Conservation (phyloP, 2,797 vertebrate species). For the Sebastes vulpes region DNA sequence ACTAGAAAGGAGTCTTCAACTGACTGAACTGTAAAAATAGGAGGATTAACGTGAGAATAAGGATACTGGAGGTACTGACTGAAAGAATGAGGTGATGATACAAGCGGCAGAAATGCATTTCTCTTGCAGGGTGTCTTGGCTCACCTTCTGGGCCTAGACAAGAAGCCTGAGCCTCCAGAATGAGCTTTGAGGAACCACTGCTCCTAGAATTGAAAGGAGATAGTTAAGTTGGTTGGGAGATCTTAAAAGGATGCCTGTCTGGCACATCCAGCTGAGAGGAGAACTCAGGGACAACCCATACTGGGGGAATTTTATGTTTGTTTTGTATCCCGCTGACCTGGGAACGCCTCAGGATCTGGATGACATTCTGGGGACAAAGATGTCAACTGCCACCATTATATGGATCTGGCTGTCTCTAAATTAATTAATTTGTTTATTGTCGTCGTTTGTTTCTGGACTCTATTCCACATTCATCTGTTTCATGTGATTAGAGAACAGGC, state of each 20-base stretch:
- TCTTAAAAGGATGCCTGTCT: not conserved
- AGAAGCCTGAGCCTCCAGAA: not conserved
- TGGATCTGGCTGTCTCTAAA: not conserved
- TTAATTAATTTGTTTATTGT: not conserved
- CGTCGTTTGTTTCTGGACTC: not conserved
- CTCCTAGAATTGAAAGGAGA: not conserved
- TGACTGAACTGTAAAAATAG: not conserved
- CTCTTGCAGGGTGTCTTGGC: not conserved
- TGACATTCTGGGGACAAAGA: not conserved
- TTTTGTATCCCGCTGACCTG: not conserved
- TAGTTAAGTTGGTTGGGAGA: not conserved
- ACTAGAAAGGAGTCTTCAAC: not conserved
- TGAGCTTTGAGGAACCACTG: not conserved
- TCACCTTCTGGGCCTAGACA: not conserved
- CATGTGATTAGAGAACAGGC: slow-evolving; percentile 2
- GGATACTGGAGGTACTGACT: not conserved
- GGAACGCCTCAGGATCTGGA: not conserved
- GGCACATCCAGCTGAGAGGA: not conserved
- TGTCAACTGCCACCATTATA: not conserved
- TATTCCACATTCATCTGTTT: slow-evolving; percentile 20
- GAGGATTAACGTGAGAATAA: not conserved
- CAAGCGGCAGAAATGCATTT: not conserved
- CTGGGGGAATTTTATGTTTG: not conserved
- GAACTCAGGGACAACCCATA: not conserved
- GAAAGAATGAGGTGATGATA: not conserved